Evolutionary conservation across 2,888 invertebrate genomes (phyloP).

Genomic region (Andrena bucephala): DNA sequence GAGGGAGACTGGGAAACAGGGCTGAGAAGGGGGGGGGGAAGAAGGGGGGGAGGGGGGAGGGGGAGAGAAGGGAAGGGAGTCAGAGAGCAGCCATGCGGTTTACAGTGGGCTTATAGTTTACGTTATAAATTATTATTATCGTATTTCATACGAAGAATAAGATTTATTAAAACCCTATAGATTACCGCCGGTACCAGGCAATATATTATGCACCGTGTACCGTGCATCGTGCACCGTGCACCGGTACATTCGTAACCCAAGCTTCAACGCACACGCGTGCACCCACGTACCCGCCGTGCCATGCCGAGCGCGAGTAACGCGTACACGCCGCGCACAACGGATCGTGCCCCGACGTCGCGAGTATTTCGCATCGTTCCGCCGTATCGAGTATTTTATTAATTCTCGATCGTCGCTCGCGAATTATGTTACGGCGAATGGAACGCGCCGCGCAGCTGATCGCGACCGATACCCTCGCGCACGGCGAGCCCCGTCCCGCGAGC

Average conservation of each 20-base stretch:
- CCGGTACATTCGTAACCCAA: conserved; percentile 67
- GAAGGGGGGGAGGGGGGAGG: too few species aligned
- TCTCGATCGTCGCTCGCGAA: conserved; percentile 29
- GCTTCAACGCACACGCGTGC: conserved; percentile 63
- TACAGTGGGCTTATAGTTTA: conserved; percentile 81
- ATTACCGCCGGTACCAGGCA: conserved; percentile 77
- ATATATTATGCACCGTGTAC: conserved; percentile 72
- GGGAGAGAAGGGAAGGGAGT: conserved; percentile 26
- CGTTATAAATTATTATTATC: conserved; percentile 84
- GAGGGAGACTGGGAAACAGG: conserved; percentile 2
- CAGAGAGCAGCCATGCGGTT: conserved; percentile 67
- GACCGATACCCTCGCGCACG: neutral
- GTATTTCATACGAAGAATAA: conserved; percentile 82
- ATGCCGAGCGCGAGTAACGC: conserved; percentile 20
- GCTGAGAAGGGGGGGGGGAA: conserved; percentile 22
- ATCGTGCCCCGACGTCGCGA: conserved; percentile 15
- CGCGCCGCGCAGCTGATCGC: neutral
- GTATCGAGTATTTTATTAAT: conserved; percentile 36
- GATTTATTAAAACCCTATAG: conserved; percentile 83
- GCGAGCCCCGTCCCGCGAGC: neutral
- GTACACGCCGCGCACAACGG: conserved; percentile 5
- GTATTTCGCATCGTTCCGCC: conserved; percentile 33
- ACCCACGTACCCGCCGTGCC: conserved; percentile 44
- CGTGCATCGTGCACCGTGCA: conserved; percentile 58
- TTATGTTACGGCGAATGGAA: neutral